Conservation (phyloP, 2,113 vertebrate genomes). For the Oxyura jamaicensis region DNA sequence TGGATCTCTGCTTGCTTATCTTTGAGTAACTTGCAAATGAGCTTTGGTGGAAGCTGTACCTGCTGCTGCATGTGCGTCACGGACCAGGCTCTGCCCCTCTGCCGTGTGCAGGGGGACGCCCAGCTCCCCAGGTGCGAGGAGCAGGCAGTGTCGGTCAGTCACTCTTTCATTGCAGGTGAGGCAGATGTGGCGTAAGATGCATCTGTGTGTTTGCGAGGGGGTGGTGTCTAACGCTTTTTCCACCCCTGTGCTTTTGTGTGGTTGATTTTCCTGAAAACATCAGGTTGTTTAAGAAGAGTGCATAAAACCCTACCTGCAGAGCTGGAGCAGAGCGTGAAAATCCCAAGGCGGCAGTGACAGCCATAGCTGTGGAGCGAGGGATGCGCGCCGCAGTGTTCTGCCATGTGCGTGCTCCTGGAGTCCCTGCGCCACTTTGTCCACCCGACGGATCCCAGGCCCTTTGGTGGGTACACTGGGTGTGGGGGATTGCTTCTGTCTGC, state of each 20-base stretch:
- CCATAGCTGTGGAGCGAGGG: accelerated
- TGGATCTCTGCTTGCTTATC: neutral
- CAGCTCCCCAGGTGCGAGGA: neutral
- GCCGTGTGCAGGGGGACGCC: too few relatives aligned
- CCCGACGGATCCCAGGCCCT: accelerated
- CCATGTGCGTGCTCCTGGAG: neutral
- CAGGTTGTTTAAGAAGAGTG: neutral
- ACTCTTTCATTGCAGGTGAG: neutral
- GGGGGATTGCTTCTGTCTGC: accelerated
- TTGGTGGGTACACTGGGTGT: accelerated
- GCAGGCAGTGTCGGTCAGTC: accelerated
- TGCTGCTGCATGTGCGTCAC: neutral
- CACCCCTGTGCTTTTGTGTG: accelerated
- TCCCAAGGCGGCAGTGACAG: neutral
- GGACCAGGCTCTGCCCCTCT: neutral
- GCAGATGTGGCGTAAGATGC: accelerated
- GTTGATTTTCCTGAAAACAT: accelerated
- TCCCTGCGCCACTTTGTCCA: neutral
- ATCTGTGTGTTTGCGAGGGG: accelerated
- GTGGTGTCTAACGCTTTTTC: accelerated
- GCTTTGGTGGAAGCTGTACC: accelerated
- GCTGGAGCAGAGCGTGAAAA: neutral
- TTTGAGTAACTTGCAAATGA: neutral
- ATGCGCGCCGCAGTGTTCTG: neutral
- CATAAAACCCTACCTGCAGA: too few relatives aligned